These are phyloP conservation scores for Furcifer pardalis DNA, from an alignment of 2,797 vertebrate genomes.

Conservation along the genomic window DNA sequence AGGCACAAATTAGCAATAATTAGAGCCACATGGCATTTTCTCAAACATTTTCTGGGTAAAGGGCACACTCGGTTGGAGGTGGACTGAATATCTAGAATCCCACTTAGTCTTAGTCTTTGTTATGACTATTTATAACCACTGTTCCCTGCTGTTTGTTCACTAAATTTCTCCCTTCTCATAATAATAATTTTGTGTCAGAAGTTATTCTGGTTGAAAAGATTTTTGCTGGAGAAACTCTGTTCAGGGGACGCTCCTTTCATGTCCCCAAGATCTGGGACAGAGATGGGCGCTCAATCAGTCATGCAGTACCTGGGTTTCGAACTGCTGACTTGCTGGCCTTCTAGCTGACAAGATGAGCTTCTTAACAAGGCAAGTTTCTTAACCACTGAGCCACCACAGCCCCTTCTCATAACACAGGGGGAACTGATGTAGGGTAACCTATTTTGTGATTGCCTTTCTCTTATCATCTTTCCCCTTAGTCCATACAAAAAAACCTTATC, in stretches of 20 bases:
- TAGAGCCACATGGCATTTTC: not conserved
- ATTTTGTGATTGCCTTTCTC: not conserved
- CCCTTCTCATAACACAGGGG: not conserved
- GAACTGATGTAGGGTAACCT: not conserved
- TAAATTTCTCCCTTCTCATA: not conserved
- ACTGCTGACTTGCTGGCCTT: no score
- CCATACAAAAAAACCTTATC: not conserved
- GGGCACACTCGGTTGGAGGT: not conserved
- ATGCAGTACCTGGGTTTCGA: no score
- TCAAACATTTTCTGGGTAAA: not conserved
- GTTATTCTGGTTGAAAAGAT: no score
- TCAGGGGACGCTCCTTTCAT: no score
- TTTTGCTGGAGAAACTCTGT: no score
- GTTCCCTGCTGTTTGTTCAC: not conserved
- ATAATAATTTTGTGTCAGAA: no score
- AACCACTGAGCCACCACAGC: no score
- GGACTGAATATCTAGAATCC: not conserved
- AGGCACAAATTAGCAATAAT: not conserved
- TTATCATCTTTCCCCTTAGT: not conserved
- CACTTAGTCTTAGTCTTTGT: not conserved
- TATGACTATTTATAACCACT: not conserved
- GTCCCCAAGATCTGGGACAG: no score
- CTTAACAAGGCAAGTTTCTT: no score
- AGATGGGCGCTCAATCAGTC: no score
- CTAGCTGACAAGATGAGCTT: no score